A percentile compares a stretch with the other conserved stretches of the same genome.
phyloP scores from a whole-genome alignment of 2,888 invertebrate genomes.

The Uropetala carovei region DNA sequence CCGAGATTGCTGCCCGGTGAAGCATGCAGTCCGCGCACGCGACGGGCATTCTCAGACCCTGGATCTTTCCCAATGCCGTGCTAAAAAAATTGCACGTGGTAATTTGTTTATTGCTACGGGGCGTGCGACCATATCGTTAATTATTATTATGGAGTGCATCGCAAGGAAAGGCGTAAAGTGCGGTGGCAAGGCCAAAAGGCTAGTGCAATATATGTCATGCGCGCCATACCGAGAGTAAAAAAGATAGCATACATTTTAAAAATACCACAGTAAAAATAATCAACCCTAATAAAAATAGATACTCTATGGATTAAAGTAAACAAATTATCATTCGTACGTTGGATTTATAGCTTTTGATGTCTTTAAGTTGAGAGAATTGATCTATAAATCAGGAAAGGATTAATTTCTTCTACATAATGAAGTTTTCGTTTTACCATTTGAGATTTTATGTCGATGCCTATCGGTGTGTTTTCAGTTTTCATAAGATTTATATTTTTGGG shows the following conservation, averaged over 20 bases:
- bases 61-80: background rate
- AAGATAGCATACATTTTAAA: background rate
- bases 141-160: background rate
- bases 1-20: background rate
- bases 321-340: too few species aligned
- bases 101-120: conserved; percentile 4
- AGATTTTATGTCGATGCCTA: too few species aligned
- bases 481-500: too few species aligned
- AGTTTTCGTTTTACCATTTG: too few species aligned
- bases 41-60: background rate
- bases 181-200: background rate
- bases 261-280: too few species aligned
- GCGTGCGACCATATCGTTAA: background rate
- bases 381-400: too few species aligned
- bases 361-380: too few species aligned
- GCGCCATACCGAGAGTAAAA: background rate
- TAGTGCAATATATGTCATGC: background rate
- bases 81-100: background rate
- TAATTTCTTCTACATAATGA: too few species aligned
- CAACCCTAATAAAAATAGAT: too few species aligned
- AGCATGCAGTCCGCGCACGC: conserved; percentile 3
- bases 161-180: background rate
- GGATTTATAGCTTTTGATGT: too few species aligned
- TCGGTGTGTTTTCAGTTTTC: too few species aligned
- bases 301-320: too few species aligned